Evolutionary conservation across 2,113 vertebrate genomes (phyloP).

Genomic region (Chelonoidis abingdonii): DNA sequence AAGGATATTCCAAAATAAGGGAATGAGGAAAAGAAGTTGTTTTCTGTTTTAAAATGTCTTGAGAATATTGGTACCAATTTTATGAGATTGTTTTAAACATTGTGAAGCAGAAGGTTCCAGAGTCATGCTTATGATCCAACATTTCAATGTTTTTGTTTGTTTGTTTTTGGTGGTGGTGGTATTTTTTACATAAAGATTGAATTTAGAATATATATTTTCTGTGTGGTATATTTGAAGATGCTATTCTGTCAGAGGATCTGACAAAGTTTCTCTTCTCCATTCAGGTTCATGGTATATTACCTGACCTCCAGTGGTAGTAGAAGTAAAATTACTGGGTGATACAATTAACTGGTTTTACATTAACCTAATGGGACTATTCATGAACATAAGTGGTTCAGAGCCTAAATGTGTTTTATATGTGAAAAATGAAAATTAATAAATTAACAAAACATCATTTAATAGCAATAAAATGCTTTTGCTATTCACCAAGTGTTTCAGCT

Average conservation of each 20-base stretch:
- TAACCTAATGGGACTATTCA: fast-evolving
- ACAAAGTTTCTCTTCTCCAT: not conserved
- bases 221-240: not conserved
- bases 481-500: not conserved
- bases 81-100: not conserved
- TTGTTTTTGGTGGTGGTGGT: not conserved
- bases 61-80: not conserved
- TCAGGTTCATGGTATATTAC: not conserved
- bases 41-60: not conserved
- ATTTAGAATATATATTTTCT: not conserved
- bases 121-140: not conserved
- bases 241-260: not conserved
- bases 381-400: not conserved
- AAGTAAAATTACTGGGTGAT: not conserved
- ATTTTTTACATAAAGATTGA: not conserved
- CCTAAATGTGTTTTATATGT: not conserved
- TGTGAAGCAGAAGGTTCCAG: not conserved
- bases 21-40: not conserved
- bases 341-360: not conserved
- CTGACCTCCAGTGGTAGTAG: not conserved
- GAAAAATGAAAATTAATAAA: not conserved
- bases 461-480: not conserved
- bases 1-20: not conserved
- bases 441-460: not conserved
- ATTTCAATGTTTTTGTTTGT: not conserved